Conservation (phyloP, 2,113 vertebrate species). For the Gila orcuttii region DNA sequence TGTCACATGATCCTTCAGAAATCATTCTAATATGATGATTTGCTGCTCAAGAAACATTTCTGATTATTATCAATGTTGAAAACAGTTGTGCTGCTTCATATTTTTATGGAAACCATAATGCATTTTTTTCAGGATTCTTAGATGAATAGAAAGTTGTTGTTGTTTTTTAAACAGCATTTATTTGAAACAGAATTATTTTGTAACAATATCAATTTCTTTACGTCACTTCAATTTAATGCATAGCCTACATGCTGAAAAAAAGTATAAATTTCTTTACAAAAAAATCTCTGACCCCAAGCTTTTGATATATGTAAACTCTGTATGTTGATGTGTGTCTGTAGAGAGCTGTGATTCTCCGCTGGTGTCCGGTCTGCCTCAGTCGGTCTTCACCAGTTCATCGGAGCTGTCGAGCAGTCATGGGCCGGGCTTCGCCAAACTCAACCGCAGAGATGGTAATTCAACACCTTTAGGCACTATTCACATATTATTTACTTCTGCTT, state of each 20-base stretch:
- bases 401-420: conserved; percentile 79
- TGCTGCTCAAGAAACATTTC: neutral
- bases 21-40: neutral
- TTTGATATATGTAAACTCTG: neutral
- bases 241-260: neutral
- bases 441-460: conserved; percentile 87
- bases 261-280: neutral
- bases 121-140: neutral
- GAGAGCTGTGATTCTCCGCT: conserved; percentile 88
- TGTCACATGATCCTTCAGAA: neutral
- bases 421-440: conserved; percentile 87
- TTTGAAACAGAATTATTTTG: neutral
- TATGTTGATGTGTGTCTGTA: conserved; percentile 57
- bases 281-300: neutral
- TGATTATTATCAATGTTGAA: neutral
- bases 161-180: neutral
- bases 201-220: neutral
- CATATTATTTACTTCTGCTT: neutral
- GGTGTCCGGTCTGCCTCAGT: conserved; percentile 78
- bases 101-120: neutral
- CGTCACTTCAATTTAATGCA: neutral
- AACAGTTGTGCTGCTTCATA: neutral
- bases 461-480: neutral
- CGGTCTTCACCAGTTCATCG: conserved; percentile 91
- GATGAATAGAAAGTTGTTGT: too few relatives aligned